phyloP scores from a whole-genome alignment of 2,797 vertebrate species.

The Girardinus metallicus region DNA sequence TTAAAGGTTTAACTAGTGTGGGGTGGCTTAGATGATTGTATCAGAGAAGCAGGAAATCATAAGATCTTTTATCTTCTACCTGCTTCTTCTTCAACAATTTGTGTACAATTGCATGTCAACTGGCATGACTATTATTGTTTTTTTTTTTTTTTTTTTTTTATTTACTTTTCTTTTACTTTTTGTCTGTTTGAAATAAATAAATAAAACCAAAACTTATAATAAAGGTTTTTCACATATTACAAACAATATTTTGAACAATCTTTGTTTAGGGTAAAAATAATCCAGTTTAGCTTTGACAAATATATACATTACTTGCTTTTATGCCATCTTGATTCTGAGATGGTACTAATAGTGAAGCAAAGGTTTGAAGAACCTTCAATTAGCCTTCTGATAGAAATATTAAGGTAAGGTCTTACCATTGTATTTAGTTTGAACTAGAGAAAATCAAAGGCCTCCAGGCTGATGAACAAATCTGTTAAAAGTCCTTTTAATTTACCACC shows the following conservation, averaged over 20 bases:
- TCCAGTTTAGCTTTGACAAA: background rate
- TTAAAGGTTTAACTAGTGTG: background rate
- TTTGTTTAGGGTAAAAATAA: background rate
- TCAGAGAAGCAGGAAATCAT: background rate
- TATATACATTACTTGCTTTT: background rate
- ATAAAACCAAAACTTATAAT: background rate
- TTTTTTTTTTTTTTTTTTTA: fast-evolving
- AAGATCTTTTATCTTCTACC: background rate
- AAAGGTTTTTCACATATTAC: background rate
- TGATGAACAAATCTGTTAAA: background rate
- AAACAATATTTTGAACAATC: background rate
- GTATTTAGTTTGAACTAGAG: background rate
- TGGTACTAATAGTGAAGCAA: background rate
- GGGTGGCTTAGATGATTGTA: background rate
- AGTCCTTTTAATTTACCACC: background rate
- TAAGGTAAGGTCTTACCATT: background rate
- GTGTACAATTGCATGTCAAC: background rate
- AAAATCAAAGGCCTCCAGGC: background rate
- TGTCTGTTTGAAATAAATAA: background rate
- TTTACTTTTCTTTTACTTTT: background rate
- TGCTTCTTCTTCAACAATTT: background rate
- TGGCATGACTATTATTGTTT: background rate
- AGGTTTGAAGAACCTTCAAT: background rate
- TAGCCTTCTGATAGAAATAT: background rate
- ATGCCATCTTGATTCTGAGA: background rate